These are phyloP conservation scores for Tonatia bakeri DNA, from an alignment of 2,113 vertebrate genomes.

Conservation along the genomic window DNA sequence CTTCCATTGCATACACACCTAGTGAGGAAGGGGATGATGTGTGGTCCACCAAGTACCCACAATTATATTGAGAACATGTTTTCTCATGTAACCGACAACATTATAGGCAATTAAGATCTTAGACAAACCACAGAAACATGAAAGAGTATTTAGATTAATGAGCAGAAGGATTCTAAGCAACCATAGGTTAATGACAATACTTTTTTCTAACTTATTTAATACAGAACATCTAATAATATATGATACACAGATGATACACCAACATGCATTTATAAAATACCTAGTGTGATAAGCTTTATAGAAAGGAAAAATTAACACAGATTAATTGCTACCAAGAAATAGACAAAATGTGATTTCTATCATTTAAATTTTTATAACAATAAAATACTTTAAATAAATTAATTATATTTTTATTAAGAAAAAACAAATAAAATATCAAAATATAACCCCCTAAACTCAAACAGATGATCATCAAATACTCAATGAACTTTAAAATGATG, in stretches of 20 bases:
- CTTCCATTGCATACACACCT: neutral
- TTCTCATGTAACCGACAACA: neutral
- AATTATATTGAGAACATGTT: neutral
- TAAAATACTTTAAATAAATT: neutral
- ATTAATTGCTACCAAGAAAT: neutral
- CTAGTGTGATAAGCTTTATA: neutral
- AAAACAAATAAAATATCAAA: neutral
- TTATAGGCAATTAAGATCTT: neutral
- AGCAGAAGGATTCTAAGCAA: neutral
- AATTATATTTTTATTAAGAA: neutral
- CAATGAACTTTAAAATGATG: neutral
- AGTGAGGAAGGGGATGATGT: neutral
- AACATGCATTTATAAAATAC: neutral
- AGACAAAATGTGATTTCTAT: neutral
- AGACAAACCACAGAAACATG: neutral
- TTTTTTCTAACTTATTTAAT: neutral
- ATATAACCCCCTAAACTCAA: neutral
- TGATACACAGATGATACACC: neutral
- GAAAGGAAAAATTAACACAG: neutral
- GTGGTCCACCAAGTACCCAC: neutral
- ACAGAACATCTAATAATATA: neutral
- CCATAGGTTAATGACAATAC: neutral
- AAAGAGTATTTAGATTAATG: neutral
- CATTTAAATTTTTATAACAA: neutral
- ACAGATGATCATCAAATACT: neutral